These are phyloP conservation scores for Leptinotarsa defecta DNA, from an alignment of 1,140 invertebrate genomes.

Conservation along the genomic window DNA sequence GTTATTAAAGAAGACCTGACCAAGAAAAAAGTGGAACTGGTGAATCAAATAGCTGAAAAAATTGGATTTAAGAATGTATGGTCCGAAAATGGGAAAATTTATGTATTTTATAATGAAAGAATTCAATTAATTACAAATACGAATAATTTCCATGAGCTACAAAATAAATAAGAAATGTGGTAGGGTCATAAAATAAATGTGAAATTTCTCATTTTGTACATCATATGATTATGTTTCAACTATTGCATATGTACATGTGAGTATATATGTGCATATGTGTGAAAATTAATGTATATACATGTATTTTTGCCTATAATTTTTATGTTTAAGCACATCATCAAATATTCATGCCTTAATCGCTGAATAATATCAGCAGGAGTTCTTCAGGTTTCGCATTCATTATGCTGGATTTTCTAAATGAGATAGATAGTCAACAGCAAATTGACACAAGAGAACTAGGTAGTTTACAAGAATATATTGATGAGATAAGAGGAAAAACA, in stretches of 20 bases:
- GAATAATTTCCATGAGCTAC: neutral
- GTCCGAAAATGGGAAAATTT: neutral
- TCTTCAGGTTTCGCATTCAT: neutral
- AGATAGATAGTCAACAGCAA: neutral
- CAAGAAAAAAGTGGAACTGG: neutral
- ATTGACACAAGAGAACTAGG: constrained; percentile 2
- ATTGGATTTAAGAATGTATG: neutral
- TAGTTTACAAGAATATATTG: constrained; percentile 7
- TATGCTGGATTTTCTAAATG: neutral
- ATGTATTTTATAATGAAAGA: neutral
- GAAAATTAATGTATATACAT: no score
- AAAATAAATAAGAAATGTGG: neutral
- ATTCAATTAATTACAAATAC: constrained; percentile 1
- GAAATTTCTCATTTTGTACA: neutral
- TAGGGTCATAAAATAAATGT: neutral
- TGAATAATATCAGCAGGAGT: neutral
- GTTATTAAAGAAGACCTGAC: neutral
- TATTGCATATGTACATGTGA: no score
- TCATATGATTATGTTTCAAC: no score
- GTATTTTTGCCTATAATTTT: no score
- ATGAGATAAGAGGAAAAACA: neutral
- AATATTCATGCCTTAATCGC: neutral
- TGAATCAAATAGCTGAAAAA: neutral
- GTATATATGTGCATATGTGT: no score
- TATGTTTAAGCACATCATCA: no score